Conservation (phyloP, 2,888 invertebrate genomes). For the Gisinianus flammeolus region DNA sequence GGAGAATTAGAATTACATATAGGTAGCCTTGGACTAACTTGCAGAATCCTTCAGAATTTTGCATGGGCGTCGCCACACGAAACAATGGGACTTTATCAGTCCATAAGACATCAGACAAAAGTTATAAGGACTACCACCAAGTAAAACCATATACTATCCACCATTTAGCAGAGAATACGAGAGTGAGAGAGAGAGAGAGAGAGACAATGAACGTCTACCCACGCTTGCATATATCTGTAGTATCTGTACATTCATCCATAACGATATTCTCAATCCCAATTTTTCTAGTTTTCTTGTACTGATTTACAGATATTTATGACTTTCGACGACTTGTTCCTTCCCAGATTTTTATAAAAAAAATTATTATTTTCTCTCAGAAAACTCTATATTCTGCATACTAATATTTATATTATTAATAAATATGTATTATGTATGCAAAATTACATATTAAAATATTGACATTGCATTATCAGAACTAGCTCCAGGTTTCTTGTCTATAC, state of each 20-base stretch:
- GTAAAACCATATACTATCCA: too few species aligned
- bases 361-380: background rate
- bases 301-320: background rate
- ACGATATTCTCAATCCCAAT: background rate
- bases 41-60: slow-evolving; percentile 38
- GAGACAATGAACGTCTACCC: slow-evolving; percentile 38
- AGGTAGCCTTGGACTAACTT: slow-evolving; percentile 32
- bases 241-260: background rate
- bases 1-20: background rate
- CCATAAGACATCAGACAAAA: background rate
- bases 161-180: too few species aligned
- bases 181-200: too few species aligned
- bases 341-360: background rate
- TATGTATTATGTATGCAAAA: too few species aligned
- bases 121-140: too few species aligned
- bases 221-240: background rate
- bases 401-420: background rate
- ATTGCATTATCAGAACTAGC: too few species aligned
- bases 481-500: too few species aligned
- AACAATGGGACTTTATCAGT: slow-evolving; percentile 39
- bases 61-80: slow-evolving; percentile 40
- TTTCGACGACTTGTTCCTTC: background rate
- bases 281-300: background rate
- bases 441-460: too few species aligned
- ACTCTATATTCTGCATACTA: background rate